A percentile compares a stretch with the other conserved stretches of the same genome.
phyloP scores from a whole-genome alignment of 2,797 vertebrate species.

The Scleropages formosus region DNA sequence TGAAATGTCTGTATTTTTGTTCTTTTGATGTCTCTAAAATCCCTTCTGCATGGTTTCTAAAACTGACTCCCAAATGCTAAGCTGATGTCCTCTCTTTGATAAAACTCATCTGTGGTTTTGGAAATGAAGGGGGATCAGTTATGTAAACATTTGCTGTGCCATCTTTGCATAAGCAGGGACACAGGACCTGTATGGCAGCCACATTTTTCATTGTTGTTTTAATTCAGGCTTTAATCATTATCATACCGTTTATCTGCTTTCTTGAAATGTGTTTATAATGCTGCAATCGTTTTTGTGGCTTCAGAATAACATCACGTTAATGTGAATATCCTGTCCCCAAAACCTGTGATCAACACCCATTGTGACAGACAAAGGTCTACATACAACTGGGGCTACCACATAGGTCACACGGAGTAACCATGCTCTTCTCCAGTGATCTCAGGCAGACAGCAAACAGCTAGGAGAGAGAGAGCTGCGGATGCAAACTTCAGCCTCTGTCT shows the following conservation, averaged over 20 bases:
- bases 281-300: neutral
- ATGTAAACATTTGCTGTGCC: constrained; percentile 38
- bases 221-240: neutral
- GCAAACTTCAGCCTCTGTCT: neutral
- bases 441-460: neutral
- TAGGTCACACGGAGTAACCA: neutral
- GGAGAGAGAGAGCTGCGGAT: neutral
- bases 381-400: too few species aligned
- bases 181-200: neutral
- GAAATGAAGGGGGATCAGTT: constrained; percentile 50
- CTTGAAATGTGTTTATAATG: neutral
- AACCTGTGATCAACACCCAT: too few species aligned
- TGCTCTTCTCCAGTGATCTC: neutral
- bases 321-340: neutral
- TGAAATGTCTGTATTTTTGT: neutral
- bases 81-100: constrained; percentile 57
- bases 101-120: constrained; percentile 46
- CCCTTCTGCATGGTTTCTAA: constrained; percentile 57
- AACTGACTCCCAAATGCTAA: constrained; percentile 63
- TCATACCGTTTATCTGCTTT: neutral
- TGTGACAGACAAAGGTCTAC: too few species aligned
- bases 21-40: constrained; percentile 60
- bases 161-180: constrained; percentile 27
- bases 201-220: neutral
- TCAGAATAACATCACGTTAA: neutral